Evolutionary conservation across 2,113 vertebrate species (phyloP).

Genomic region (Hyla sarda): DNA sequence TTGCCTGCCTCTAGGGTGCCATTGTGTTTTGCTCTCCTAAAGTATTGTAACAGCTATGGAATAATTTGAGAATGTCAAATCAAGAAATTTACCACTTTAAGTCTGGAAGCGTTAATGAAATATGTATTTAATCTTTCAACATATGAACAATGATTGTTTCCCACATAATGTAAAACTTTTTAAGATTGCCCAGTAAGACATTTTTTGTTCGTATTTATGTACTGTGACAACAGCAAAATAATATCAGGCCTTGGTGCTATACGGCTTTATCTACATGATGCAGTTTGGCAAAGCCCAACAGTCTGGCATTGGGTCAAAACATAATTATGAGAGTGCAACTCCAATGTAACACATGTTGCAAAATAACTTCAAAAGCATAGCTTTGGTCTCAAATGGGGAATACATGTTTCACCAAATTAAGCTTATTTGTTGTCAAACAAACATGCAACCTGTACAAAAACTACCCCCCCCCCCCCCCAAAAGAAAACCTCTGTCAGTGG

Average conservation of each 20-base stretch:
- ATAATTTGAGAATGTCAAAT: slow-evolving; percentile 40
- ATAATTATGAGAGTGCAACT: not conserved
- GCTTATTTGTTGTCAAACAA: too few species aligned
- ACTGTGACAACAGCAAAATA: not conserved
- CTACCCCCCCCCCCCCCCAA: too few species aligned
- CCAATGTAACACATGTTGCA: too few species aligned
- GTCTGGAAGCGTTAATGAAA: slow-evolving; percentile 43
- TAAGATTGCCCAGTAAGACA: slow-evolving; percentile 12
- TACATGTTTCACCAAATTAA: too few species aligned
- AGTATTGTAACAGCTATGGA: slow-evolving; percentile 45
- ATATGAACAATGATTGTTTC: slow-evolving; percentile 24
- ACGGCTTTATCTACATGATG: not conserved
- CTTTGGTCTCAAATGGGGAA: too few species aligned
- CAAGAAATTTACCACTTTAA: slow-evolving; percentile 48
- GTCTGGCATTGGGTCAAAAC: not conserved
- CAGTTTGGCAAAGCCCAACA: not conserved
- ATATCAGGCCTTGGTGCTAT: not conserved
- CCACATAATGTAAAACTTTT: slow-evolving; percentile 29
- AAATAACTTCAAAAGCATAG: too few species aligned
- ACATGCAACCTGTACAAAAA: too few species aligned
- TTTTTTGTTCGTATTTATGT: slow-evolving; percentile 1
- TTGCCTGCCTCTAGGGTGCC: slow-evolving; percentile 36
- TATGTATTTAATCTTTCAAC: slow-evolving; percentile 47
- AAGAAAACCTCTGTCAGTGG: too few species aligned
- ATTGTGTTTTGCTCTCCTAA: slow-evolving; percentile 43